phyloP scores from a whole-genome alignment of 2,797 vertebrate genomes.

The Amblyopsis hoosieri region DNA sequence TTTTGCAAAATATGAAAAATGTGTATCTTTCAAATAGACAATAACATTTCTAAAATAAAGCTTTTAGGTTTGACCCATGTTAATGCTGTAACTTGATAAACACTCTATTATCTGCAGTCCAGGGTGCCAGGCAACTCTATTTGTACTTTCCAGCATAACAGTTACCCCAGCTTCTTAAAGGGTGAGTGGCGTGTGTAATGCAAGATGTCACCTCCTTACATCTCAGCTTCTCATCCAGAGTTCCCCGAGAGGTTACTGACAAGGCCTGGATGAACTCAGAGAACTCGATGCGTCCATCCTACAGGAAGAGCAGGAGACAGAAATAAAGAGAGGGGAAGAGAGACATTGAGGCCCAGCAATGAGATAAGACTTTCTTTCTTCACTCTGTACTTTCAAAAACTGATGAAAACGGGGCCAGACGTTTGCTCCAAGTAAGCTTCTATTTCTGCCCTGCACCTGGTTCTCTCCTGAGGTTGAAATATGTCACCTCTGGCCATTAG shows the following conservation, averaged over 20 bases:
- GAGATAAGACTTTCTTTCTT: constrained; percentile 32
- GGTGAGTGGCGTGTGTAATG: constrained; percentile 1
- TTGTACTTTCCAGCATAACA: constrained; percentile 34
- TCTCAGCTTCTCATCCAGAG: constrained; percentile 95
- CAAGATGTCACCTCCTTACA: constrained; percentile 80
- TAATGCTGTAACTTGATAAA: constrained; percentile 14
- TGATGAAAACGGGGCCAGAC: constrained; percentile 63
- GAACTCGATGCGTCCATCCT: constrained; percentile 98
- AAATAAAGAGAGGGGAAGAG: constrained; percentile 5
- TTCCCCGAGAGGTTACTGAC: constrained; percentile 96
- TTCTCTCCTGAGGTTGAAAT: constrained; percentile 61
- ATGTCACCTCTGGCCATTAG: constrained; percentile 72
- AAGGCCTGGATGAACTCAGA: constrained; percentile 98
- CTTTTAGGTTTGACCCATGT: no score
- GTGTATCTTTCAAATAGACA: no score
- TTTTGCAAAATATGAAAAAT: no score
- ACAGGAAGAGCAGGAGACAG: constrained; percentile 15
- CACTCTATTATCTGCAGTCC: constrained; percentile 27
- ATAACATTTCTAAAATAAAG: no score
- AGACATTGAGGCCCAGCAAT: constrained; percentile 13
- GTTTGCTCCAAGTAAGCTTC: constrained; percentile 59
- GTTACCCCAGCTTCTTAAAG: constrained; percentile 36
- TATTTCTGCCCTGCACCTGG: constrained; percentile 73
- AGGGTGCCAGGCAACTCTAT: constrained; percentile 14
- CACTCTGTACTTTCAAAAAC: constrained; percentile 31